phyloP scores from a whole-genome alignment of 2,797 vertebrate genomes.

The Bradypodion ventrale region DNA sequence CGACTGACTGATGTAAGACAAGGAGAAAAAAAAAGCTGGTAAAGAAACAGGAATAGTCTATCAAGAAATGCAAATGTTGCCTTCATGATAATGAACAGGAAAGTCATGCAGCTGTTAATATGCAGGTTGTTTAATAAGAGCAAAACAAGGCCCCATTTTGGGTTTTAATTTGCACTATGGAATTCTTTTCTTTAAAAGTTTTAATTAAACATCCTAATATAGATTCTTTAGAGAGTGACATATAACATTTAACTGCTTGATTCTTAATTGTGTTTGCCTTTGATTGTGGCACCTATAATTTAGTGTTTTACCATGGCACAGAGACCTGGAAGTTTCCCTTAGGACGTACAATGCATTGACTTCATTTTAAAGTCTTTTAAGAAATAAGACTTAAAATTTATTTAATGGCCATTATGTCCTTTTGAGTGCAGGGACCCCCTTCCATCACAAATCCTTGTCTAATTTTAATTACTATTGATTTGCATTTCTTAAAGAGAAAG shows the following conservation, averaged over 20 bases:
- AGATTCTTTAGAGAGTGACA: constrained; percentile 86
- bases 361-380: constrained; percentile 82
- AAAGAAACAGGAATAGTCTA: constrained; percentile 86
- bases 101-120: constrained; percentile 73
- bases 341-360: constrained; percentile 77
- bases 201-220: constrained; percentile 91
- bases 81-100: constrained; percentile 89
- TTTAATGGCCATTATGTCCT: constrained; percentile 85
- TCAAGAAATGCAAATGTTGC: constrained; percentile 90
- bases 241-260: constrained; percentile 87
- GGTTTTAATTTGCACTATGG: constrained; percentile 76
- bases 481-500: constrained; percentile 81
- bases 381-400: constrained; percentile 84
- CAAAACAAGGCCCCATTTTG: constrained; percentile 75
- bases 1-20: constrained; percentile 89
- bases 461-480: constrained; percentile 95
- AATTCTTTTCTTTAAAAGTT: constrained; percentile 76
- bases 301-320: constrained; percentile 73
- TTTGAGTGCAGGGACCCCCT: constrained; percentile 73
- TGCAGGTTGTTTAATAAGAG: constrained; percentile 81
- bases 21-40: constrained; percentile 72
- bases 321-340: constrained; percentile 78
- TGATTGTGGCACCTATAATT: constrained; percentile 79
- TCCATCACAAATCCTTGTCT: constrained; percentile 87
- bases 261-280: constrained; percentile 85